Evolutionary conservation across 2,797 vertebrate species (phyloP), one percentile per base, ranked within the genome.

Genomic region (Gobionotothen gibberifrons): DNA sequence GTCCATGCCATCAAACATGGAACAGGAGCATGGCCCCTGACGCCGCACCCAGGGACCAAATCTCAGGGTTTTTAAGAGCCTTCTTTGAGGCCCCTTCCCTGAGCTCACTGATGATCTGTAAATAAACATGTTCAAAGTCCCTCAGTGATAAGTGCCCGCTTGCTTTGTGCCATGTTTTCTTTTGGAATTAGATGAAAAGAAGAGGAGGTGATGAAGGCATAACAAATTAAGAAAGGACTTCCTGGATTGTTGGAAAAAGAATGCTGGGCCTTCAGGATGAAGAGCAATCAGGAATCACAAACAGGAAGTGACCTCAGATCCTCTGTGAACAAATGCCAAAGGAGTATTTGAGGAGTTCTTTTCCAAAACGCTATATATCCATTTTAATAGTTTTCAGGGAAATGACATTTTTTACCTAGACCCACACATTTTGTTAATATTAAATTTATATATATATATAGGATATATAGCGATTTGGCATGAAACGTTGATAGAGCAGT

Each of bases 301-400:
- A 91, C 90, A 93, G 92, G 91, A 93, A 87, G 79, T 91, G 72
- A 89, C 82, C 68, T 90, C 85, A 92, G 70, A 83, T 85, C 87
- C 81, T 87, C 69, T 58, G 67, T 58, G 72, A 84, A 60, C 8
- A 71, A 55, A 69, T 44, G 47, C 15, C 49, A 74, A 54, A 60
- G 56, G 57, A 67, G 7, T 59, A 59, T 43, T n/a, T n/a, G n/a
- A n/a, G n/a, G n/a, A n/a, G n/a, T n/a, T n/a, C n/a, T n/a, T n/a
- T n/a, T n/a, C n/a, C n/a, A n/a, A n/a, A n/a, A n/a, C n/a, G n/a
- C n/a, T n/a, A n/a, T n/a, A n/a, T n/a, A n/a, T n/a, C n/a, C n/a
- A n/a, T n/a, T n/a, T n/a, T n/a, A n/a, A n/a, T n/a, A n/a, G n/a
- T n/a, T n/a, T n/a, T n/a, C n/a, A n/a, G n/a, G n/a, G n/a, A n/a